Conservation (phyloP, 2,797 vertebrate species). For the Gallinago stenura region DNA sequence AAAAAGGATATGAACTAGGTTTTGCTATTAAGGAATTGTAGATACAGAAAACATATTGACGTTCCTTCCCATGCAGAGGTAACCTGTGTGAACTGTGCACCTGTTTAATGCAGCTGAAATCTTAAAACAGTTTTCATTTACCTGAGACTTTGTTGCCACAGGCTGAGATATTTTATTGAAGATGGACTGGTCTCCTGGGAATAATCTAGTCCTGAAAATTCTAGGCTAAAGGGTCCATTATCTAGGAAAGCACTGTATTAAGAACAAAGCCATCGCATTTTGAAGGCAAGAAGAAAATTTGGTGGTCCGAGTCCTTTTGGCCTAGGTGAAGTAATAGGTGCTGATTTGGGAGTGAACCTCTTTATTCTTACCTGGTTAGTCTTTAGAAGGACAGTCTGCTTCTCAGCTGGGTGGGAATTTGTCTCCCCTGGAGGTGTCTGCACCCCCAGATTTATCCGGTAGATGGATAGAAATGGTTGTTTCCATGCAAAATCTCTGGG, state of each 20-base stretch:
- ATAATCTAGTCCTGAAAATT: background rate
- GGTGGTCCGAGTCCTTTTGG: background rate
- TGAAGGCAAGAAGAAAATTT: background rate
- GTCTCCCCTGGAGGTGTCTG: background rate
- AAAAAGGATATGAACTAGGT: background rate
- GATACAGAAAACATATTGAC: background rate
- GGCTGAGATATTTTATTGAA: conserved; percentile 2
- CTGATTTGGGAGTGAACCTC: background rate
- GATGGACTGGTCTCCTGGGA: background rate
- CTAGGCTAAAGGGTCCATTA: background rate
- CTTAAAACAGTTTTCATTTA: conserved; percentile 2
- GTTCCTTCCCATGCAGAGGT: background rate
- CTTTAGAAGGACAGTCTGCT: background rate
- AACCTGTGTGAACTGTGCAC: background rate
- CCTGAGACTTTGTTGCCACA: background rate
- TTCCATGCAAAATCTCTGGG: background rate
- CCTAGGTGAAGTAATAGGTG: background rate
- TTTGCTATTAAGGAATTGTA: conserved; percentile 15
- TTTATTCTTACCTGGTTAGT: background rate
- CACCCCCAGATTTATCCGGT: background rate
- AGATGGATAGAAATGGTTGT: background rate
- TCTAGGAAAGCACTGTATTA: background rate
- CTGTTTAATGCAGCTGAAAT: conserved; percentile 39
- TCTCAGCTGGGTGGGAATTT: background rate
- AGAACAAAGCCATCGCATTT: background rate